A percentile compares a stretch with the other conserved stretches of the same genome.
phyloP scores from a whole-genome alignment of 53 echinoderm and acorn worm species.

The Holothuria scabra region DNA sequence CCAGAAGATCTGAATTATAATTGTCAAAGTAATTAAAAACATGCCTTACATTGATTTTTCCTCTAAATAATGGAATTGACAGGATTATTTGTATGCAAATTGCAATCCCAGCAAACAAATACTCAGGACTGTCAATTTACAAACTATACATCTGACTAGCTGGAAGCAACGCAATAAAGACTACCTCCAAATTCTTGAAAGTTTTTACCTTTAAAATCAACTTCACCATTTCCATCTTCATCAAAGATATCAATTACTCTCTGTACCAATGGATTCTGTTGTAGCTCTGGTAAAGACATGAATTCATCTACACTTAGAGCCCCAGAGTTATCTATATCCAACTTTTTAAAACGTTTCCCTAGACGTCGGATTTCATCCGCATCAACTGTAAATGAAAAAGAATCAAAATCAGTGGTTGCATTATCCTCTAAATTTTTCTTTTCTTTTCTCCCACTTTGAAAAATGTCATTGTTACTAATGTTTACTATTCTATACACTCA shows the following conservation, averaged over 20 bases:
- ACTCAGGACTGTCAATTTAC: no score
- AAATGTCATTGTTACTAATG: no score
- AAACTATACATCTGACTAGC: no score
- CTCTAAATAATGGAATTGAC: no score
- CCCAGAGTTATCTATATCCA: slow-evolving; percentile 97
- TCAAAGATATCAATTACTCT: slow-evolving; percentile 99
- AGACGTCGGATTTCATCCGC: slow-evolving; percentile 97
- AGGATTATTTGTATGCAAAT: no score
- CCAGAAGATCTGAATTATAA: no score
- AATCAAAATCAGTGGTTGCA: background rate
- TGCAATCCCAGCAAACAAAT: no score
- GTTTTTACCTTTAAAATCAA: slow-evolving; percentile 95
- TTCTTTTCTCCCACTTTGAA: background rate
- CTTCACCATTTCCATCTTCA: slow-evolving; percentile 96
- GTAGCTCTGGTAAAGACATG: slow-evolving; percentile 96
- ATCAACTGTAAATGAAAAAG: slow-evolving; percentile 72
- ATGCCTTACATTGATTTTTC: no score
- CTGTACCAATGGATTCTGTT: slow-evolving; percentile 95
- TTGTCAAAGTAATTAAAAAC: no score
- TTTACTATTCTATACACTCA: no score
- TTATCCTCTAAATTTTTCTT: background rate
- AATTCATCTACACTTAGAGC: slow-evolving; percentile 98
- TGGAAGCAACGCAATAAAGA: no score
- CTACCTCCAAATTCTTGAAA: no score
- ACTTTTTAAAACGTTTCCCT: slow-evolving; percentile 95